phyloP scores from a whole-genome alignment of 1,140 invertebrate species.

The Anoplophora glabripennis region DNA sequence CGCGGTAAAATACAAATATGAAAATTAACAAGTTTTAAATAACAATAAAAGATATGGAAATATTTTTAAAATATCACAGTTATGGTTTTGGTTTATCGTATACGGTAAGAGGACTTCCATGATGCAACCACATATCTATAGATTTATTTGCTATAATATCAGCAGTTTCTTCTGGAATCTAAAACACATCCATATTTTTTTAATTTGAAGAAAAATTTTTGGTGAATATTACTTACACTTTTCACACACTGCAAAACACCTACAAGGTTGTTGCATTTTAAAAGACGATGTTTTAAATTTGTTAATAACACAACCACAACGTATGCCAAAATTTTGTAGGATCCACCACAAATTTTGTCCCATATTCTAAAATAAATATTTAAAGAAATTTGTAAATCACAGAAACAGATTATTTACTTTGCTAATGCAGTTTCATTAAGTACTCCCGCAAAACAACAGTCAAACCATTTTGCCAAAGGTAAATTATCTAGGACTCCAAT shows the following conservation, averaged over 20 bases:
- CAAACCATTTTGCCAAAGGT: slow-evolving; percentile 70
- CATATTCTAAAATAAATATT: slow-evolving; percentile 65
- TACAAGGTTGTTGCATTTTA: slow-evolving; percentile 59
- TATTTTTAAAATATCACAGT: not conserved
- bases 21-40: no score
- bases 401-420: slow-evolving; percentile 56
- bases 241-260: slow-evolving; percentile 62
- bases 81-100: slow-evolving; percentile 41
- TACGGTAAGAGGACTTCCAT: slow-evolving; percentile 49
- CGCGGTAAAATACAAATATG: no score
- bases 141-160: slow-evolving; percentile 77
- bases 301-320: slow-evolving; percentile 71
- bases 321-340: slow-evolving; percentile 76
- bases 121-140: slow-evolving; percentile 72
- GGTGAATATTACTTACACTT: slow-evolving; percentile 55
- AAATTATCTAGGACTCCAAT: slow-evolving; percentile 58
- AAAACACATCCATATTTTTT: slow-evolving; percentile 34
- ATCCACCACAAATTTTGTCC: slow-evolving; percentile 84
- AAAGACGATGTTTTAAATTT: slow-evolving; percentile 62
- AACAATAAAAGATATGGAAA: not conserved
- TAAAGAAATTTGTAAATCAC: slow-evolving; percentile 11
- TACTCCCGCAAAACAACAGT: slow-evolving; percentile 74
- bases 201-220: not conserved
- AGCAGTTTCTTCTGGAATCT: slow-evolving; percentile 73
- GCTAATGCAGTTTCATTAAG: slow-evolving; percentile 73